Evolutionary conservation across 53 echinoderm and acorn worm genomes (phyloP).

Genomic region (Glandiceps talaboti): DNA sequence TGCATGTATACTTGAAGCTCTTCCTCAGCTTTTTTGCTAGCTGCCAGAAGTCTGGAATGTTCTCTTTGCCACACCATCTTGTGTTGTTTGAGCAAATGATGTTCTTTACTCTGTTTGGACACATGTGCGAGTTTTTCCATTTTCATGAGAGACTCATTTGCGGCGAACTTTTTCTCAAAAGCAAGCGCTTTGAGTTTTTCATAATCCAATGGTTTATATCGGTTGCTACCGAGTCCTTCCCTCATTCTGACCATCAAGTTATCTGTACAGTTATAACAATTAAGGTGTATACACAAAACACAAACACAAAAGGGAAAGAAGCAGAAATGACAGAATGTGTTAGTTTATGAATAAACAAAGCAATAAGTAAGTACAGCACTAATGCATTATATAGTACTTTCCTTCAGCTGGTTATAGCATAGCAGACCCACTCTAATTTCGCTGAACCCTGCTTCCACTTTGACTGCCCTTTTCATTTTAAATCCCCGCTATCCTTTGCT

Average conservation of each 20-base stretch:
- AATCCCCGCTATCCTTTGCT: too few species aligned
- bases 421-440: too few species aligned
- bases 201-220: constrained; percentile 59
- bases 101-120: constrained; percentile 61
- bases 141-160: constrained; percentile 61
- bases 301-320: too few species aligned
- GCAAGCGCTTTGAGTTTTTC: constrained; percentile 63
- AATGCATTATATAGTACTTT: too few species aligned
- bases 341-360: background rate
- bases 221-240: constrained; percentile 64
- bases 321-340: too few species aligned
- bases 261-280: too few species aligned
- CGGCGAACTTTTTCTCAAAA: constrained; percentile 66
- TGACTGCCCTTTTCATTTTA: too few species aligned
- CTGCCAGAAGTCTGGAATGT: constrained; percentile 29
- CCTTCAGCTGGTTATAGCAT: too few species aligned
- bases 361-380: too few species aligned
- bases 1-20: constrained; percentile 29
- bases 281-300: too few species aligned
- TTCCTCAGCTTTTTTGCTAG: constrained; percentile 20
- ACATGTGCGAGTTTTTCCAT: constrained; percentile 32
- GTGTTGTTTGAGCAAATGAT: constrained; percentile 76
- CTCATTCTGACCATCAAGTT: constrained; percentile 80
- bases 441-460: too few species aligned
- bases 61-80: constrained; percentile 64